Evolutionary conservation across 35 echinoderm and acorn worm genomes (phyloP), one percentile per base, ranked within the genome.

Genomic region (Apostichopus californicus): DNA sequence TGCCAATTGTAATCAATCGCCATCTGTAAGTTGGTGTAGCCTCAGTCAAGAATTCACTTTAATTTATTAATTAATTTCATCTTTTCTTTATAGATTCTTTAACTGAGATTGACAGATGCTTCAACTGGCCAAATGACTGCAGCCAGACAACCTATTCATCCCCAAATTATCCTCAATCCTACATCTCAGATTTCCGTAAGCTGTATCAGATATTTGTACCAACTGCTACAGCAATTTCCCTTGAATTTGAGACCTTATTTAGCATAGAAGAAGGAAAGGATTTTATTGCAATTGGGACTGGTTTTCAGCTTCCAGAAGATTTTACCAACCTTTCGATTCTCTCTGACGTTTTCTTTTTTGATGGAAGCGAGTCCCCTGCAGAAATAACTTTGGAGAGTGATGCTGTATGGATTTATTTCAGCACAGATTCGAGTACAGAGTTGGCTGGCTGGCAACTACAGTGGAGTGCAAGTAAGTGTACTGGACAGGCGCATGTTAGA

Each of bases 121-220:
- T 96, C 89, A 86, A 91, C 53, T 96, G 95, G 95, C 95, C 95
- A 25, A 93, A 64, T 55, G 81, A 57, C 9, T 96, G 95, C 56
- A 93, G 71, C 7, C 78, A 71, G 14, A 73, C 53, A 18, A 26
- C 60, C 1, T 93, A 93, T 63, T 54, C 81, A 6, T 96, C 95
- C 0, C 95, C 95, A 15, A 96, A 96, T 55, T 96, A 93, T 58
- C 95, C 95, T 4, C 58, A 91, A 55, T 17, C 54, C 14, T 96
- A 96, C 24, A 26, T 66, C 17, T 61, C 54, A 52, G 59, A 91
- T 22, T 87, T 66, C 13, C 20, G 66, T 18, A 93, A 93, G n/a
- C 78, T 93, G 9, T 96, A 96, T 58, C 95, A 96, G 73, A 68
- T 96, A 17, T 96, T 93, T 81, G 77, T 96, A 12, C 95, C 95